Conservation (phyloP, 2,797 vertebrate genomes). For the Leucoraja ocellata region DNA sequence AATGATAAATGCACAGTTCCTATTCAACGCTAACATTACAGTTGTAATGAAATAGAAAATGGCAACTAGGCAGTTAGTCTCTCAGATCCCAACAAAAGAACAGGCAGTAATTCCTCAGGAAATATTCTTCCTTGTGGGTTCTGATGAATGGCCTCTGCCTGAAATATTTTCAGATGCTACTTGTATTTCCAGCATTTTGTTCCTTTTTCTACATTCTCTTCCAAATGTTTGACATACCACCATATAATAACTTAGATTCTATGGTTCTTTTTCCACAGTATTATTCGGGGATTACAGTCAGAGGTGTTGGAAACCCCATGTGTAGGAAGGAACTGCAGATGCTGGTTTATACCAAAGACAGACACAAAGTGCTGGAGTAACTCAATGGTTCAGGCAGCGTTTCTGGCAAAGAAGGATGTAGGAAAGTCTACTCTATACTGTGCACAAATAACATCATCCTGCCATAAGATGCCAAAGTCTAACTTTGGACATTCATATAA, state of each 20-base stretch:
- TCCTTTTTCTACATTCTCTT: not conserved
- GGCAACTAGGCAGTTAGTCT: not conserved
- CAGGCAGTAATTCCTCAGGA: not conserved
- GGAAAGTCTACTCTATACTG: not conserved
- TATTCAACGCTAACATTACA: not conserved
- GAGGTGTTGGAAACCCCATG: not conserved
- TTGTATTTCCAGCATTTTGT: not conserved
- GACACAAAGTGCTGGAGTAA: no score
- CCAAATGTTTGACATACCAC: not conserved
- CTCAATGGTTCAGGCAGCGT: no score
- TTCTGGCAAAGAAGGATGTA: no score
- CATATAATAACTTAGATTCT: not conserved
- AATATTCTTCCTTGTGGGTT: not conserved
- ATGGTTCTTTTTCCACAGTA: not conserved
- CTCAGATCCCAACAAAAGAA: not conserved
- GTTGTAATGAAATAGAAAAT: not conserved
- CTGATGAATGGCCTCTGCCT: not conserved
- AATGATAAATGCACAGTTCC: not conserved
- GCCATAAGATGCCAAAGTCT: not conserved
- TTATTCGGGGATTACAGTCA: not conserved
- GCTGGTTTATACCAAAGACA: no score
- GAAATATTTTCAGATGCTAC: not conserved
- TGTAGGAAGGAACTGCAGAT: no score
- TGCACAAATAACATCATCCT: not conserved
- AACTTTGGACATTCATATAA: not conserved